These are phyloP conservation scores for Lethenteron camtschaticum DNA, from an alignment of 2,113 vertebrate genomes.

Conservation along the genomic window DNA sequence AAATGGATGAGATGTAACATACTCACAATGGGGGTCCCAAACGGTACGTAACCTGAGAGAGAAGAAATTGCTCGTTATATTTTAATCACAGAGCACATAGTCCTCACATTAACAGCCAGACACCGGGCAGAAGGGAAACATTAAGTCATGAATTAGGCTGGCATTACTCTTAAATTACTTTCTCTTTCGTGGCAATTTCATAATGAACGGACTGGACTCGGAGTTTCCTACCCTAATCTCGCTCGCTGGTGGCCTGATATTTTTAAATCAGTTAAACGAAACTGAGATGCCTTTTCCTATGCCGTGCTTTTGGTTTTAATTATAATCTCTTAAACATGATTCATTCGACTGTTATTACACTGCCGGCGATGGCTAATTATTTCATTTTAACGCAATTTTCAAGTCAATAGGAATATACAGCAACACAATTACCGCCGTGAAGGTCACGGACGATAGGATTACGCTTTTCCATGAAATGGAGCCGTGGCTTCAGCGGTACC, in stretches of 20 bases:
- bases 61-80: constrained; percentile 5
- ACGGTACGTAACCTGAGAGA: constrained; percentile 58
- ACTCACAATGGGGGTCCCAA: constrained; percentile 76
- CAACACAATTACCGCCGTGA: constrained; percentile 3
- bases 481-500: background rate
- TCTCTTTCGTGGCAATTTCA: constrained; percentile 3
- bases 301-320: background rate
- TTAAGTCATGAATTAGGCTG: constrained; percentile 3
- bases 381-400: constrained; percentile 6
- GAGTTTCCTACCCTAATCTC: background rate
- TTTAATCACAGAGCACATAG: constrained; percentile 5
- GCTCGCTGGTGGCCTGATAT: constrained; percentile 2
- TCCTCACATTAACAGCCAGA: constrained; percentile 4
- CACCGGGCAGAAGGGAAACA: constrained; percentile 5
- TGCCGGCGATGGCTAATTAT: constrained; percentile 1
- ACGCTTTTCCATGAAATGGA: constrained; percentile 1
- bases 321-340: constrained; percentile 4
- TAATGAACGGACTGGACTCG: background rate
- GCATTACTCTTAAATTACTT: constrained; percentile 5
- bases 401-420: constrained; percentile 4
- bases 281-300: constrained; percentile 6
- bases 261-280: background rate
- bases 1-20: background rate
- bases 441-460: background rate
- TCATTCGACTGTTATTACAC: constrained; percentile 6